phyloP scores from a whole-genome alignment of 2,113 vertebrate species.

The Hoplias malabaricus region DNA sequence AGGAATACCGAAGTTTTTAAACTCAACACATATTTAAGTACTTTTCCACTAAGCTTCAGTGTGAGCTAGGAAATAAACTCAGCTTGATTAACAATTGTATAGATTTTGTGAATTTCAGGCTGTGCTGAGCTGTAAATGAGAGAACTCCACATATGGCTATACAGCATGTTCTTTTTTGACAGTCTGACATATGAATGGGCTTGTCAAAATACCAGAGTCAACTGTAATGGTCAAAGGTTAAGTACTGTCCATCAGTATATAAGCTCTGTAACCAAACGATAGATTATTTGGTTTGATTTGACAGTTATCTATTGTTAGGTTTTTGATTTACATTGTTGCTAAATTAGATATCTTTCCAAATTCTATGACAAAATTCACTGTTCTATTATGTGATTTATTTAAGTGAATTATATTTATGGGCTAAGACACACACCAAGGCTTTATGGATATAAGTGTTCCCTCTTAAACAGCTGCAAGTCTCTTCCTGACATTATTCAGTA shows the following conservation, averaged over 20 bases:
- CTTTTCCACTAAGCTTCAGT: background rate
- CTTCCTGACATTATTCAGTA: slow-evolving; percentile 57
- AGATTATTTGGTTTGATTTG: too few species aligned
- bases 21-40: background rate
- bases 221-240: slow-evolving; percentile 31
- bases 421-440: slow-evolving; percentile 19
- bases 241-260: slow-evolving; percentile 9
- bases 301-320: too few species aligned
- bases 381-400: background rate
- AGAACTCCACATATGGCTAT: slow-evolving; percentile 57
- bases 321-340: too few species aligned
- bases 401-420: background rate
- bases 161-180: slow-evolving; percentile 47
- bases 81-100: slow-evolving; percentile 53
- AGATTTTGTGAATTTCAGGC: slow-evolving; percentile 55
- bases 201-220: background rate
- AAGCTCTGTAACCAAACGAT: too few species aligned
- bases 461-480: slow-evolving; percentile 79
- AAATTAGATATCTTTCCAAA: background rate
- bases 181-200: slow-evolving; percentile 33
- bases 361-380: background rate
- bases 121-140: slow-evolving; percentile 61
- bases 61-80: background rate
- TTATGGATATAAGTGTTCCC: slow-evolving; percentile 60
- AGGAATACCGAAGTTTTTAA: background rate